A percentile compares a stretch with the other conserved stretches of the same genome.
Conservation (phyloP, 2,797 vertebrate species). For the Pipistrellus nathusii region DNA sequence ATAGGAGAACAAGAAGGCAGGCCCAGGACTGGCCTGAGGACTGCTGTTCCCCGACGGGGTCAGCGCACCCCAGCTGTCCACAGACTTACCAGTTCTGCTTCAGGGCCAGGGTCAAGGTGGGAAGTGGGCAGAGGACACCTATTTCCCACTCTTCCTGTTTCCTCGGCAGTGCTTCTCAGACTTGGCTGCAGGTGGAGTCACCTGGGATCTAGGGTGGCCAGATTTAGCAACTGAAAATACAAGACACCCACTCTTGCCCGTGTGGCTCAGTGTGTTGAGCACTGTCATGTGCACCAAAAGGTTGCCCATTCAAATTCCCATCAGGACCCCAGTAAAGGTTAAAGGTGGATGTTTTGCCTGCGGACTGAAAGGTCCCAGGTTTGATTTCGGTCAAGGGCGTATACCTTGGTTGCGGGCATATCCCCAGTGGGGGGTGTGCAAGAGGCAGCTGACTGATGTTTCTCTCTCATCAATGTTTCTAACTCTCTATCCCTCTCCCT, state of each 20-base stretch:
- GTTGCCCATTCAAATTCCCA: too few species aligned
- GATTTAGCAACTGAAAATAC: background rate
- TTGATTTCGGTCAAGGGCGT: too few species aligned
- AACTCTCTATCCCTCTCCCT: too few species aligned
- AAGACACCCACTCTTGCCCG: background rate
- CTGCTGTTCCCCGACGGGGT: accelerated
- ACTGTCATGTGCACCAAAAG: too few species aligned
- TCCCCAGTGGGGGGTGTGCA: too few species aligned
- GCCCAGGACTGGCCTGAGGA: background rate
- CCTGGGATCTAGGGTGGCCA: background rate
- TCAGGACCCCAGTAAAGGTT: too few species aligned
- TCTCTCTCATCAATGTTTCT: too few species aligned
- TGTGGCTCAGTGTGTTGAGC: too few species aligned
- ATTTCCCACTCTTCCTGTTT: background rate
- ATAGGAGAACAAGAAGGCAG: background rate
- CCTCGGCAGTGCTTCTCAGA: background rate
- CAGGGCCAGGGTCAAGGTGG: background rate
- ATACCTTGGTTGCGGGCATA: too few species aligned
- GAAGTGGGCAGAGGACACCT: background rate
- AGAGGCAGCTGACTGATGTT: too few species aligned
- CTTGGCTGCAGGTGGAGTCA: background rate
- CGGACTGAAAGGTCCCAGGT: too few species aligned
- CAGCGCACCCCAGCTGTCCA: background rate
- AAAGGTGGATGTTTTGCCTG: too few species aligned
- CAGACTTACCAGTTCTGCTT: background rate